Evolutionary conservation across 2,797 vertebrate genomes (phyloP), one percentile per base, ranked within the genome.

Genomic region (Crocidura indochinensis): DNA sequence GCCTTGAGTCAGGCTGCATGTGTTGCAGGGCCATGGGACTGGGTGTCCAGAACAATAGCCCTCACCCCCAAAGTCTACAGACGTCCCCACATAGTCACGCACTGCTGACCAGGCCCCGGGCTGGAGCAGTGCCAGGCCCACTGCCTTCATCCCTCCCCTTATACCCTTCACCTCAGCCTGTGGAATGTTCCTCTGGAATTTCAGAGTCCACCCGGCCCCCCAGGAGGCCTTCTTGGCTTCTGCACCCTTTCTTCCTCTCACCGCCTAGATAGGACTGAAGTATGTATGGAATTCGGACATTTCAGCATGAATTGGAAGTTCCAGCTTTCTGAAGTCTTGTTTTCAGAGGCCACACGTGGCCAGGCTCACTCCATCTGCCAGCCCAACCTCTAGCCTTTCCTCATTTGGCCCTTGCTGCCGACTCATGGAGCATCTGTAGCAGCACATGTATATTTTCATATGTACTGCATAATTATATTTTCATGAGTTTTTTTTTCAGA

Each of bases 111-210:
- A 71, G 53, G 46, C n/a, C 10, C 38, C 56, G 89, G 73, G 71
- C 81, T 27, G n/a, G 83, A 46, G 86, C 85, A 83, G 87, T 0
- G 0, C 79, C 46, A 20, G 68, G 88, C 85, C 72, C 4, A 44
- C 74, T 26, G 10, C 62, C 10, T 4, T 24, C 29, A 8, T 60
- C 15, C 56, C 56, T 60, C 56, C 56, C 4, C 19, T 60, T 15
- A 20, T 17, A 29, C 94, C 87, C 84, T 87, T 83, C 80, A n/a
- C 91, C 93, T 85, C 72, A 69, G 78, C 71, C 72, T 95, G 47
- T 88, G 95, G 96, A 94, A 94, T 95, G 86, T 84, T 74, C 62
- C 91, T 91, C 88, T 93, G 93, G 91, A 94, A 92, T 95, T 90
- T 84, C 89, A 94, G 88, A 71, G 68, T 64, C 69, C 88, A 10